Percentiles rank a stretch among this genome's conserved stretches.
phyloP scores from a whole-genome alignment of 2,888 invertebrate genomes.

The Drosophila lacicola region DNA sequence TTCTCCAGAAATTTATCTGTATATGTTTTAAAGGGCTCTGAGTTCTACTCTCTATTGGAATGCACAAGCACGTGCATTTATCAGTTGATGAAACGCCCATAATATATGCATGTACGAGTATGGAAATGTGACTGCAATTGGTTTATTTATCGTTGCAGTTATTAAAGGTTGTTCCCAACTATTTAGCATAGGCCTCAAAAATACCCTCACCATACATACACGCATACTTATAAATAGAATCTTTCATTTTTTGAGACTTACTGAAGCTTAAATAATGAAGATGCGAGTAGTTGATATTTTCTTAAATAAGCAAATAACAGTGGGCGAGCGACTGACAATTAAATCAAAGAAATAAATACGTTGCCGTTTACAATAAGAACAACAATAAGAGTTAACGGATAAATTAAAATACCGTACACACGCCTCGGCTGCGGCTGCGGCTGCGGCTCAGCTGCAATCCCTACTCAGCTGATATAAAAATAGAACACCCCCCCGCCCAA shows the following conservation, averaged over 20 bases:
- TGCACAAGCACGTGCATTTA: conserved; percentile 3
- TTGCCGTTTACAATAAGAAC: background rate
- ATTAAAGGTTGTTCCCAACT: conserved; percentile 5
- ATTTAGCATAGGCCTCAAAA: background rate
- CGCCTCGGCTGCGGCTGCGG: conserved; percentile 1
- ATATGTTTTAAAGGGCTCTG: background rate
- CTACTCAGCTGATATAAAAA: conserved; percentile 39
- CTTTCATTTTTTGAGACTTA: background rate
- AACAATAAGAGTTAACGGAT: conserved; percentile 25
- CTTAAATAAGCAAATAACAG: too few relatives aligned
- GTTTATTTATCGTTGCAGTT: background rate
- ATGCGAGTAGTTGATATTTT: too few relatives aligned
- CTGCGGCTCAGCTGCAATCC: conserved; percentile 29
- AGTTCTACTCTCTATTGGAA: background rate
- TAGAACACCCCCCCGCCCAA: conserved; percentile 36
- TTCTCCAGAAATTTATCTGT: too few relatives aligned
- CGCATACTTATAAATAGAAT: background rate
- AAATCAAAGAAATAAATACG: conserved; percentile 6
- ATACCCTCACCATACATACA: background rate
- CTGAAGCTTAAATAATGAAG: too few relatives aligned
- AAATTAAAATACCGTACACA: conserved; percentile 36
- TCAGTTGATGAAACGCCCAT: conserved; percentile 43
- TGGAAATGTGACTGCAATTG: conserved; percentile 23
- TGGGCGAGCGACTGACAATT: background rate
- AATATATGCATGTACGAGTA: conserved; percentile 7